These are phyloP conservation scores for Acleris cristana DNA, from an alignment of 2,888 invertebrate genomes.

Conservation along the genomic window DNA sequence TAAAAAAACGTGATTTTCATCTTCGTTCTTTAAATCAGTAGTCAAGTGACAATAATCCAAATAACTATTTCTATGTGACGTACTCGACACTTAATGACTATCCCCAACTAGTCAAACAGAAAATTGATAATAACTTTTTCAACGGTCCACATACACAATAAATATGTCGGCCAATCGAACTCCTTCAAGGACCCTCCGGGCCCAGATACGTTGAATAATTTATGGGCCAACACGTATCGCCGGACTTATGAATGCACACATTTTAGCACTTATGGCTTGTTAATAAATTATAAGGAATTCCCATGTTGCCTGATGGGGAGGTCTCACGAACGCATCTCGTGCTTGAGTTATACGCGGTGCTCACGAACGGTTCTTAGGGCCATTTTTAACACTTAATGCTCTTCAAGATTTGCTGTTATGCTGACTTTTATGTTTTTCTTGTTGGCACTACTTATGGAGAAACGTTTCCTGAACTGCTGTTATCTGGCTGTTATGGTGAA, in stretches of 20 bases:
- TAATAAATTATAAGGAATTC: slow-evolving; percentile 79
- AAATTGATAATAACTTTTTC: slow-evolving; percentile 12
- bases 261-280: slow-evolving; percentile 80
- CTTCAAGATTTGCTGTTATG: neutral
- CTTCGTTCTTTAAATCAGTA: no score
- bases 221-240: slow-evolving; percentile 65
- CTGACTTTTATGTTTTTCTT: slow-evolving; percentile 9
- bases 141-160: slow-evolving; percentile 43
- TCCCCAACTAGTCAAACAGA: no score
- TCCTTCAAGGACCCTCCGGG: slow-evolving; percentile 47
- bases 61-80: no score
- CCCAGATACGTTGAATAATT: slow-evolving; percentile 70
- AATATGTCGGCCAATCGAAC: slow-evolving; percentile 61
- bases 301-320: slow-evolving; percentile 58
- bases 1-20: slow-evolving; percentile 6
- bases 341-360: slow-evolving; percentile 24
- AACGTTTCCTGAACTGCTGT: no score
- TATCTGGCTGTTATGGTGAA: no score
- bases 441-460: no score
- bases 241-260: slow-evolving; percentile 79
- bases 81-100: no score
- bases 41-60: no score
- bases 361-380: slow-evolving; percentile 23
- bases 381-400: slow-evolving; percentile 26
- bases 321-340: slow-evolving; percentile 55